Evolutionary conservation across 2,888 invertebrate genomes (phyloP).

Genomic region (Cerastis leucographa): DNA sequence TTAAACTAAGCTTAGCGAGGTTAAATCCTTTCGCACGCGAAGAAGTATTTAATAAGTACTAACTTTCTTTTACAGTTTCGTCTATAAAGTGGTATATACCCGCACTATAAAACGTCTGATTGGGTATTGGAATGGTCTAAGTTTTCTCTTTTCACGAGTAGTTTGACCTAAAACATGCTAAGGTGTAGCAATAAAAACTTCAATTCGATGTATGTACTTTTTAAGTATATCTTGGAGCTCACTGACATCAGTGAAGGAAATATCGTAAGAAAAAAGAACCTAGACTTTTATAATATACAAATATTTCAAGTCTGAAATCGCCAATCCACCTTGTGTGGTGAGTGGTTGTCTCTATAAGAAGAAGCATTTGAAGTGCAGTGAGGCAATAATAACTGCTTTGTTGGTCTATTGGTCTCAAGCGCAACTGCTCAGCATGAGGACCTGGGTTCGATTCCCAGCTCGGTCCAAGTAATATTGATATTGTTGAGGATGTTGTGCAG

Average conservation of each 20-base stretch:
- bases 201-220: neutral
- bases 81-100: conserved; percentile 32
- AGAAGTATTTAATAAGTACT: conserved; percentile 40
- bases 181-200: conserved; percentile 3
- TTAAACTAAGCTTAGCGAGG: neutral
- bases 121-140: conserved; percentile 29
- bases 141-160: conserved; percentile 19
- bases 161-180: conserved; percentile 1
- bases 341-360: too few species aligned
- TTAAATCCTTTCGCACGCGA: conserved; percentile 39
- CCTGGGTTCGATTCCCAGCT: too few species aligned
- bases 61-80: conserved; percentile 29
- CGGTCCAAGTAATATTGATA: too few species aligned
- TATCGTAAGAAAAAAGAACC: neutral
- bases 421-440: too few species aligned
- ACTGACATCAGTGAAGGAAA: neutral
- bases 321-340: too few species aligned
- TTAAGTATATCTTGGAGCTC: neutral
- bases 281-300: neutral
- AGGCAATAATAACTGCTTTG: too few species aligned
- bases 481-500: too few species aligned
- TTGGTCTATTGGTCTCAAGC: too few species aligned
- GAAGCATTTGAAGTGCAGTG: too few species aligned
- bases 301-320: too few species aligned
- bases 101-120: conserved; percentile 34